Evolutionary conservation across 2,797 vertebrate genomes (phyloP), one percentile per base, ranked within the genome.

Genomic region (Cynopterus sphinx): DNA sequence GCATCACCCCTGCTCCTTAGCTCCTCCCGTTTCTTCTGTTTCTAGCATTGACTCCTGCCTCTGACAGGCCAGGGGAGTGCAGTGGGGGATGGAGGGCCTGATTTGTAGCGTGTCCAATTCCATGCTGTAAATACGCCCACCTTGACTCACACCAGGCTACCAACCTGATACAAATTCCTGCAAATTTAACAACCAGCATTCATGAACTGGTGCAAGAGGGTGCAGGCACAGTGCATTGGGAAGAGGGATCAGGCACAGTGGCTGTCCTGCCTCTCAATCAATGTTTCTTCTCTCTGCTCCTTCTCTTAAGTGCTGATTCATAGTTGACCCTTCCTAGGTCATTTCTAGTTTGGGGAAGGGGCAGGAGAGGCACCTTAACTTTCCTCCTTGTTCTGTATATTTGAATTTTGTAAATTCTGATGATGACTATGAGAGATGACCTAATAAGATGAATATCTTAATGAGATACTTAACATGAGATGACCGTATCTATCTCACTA

Each of bases 191-290:
- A 67, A 26, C 74, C 1, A 3, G 31, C 36, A 28, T 53, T 31
- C 3, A 31, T 43, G 13, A 49, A 9, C 36, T 9, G 9, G 61
- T 4, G 8, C 12, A 2, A 16, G 51, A 5, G 12, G 31, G 55
- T 24, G 53, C 24, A 3, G 53, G 53, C 21, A 17, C 10, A 0
- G 15, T 3, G 8, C 21, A 11, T 24, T 9, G 12, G 28, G 65
- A 6, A 24, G 78, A 26, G n/a, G 65, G 39, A 1, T n/a, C 1
- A 0, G 39, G 33, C 41, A 0, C 41, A 19, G 65, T 0, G 22
- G 13, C 74, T 19, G 6, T 28, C 16, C 41, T 3, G 11, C 36
- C 46, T 61, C 39, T 67, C n/a, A 10, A 28, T 33, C 1, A 6
- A 6, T 0, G 0, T 0, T 2, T 8, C 59, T 41, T 39, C 26